Conservation (phyloP, 2,888 invertebrate genomes). For the Sinohyriopsis cumingii region DNA sequence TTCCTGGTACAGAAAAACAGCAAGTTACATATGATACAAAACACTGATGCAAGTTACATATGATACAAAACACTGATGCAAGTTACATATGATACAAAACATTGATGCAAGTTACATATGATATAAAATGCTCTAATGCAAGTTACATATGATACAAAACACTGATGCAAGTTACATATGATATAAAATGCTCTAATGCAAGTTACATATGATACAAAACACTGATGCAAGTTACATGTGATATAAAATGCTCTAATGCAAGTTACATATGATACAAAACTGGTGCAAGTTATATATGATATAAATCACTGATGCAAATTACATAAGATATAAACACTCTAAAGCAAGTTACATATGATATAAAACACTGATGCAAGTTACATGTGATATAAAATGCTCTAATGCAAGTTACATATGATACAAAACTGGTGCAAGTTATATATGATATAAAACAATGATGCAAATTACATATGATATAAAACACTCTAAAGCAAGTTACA, state of each 20-base stretch:
- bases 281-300: neutral
- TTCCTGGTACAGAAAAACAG: conserved; percentile 75
- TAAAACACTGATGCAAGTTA: neutral
- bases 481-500: too few relatives aligned
- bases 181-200: too few relatives aligned
- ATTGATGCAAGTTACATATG: neutral
- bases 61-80: neutral
- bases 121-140: neutral
- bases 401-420: too few relatives aligned
- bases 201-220: too few relatives aligned
- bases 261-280: too few relatives aligned
- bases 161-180: neutral
- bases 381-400: neutral
- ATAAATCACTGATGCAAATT: neutral
- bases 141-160: neutral
- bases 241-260: neutral
- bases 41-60: neutral
- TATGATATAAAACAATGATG: neutral
- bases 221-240: too few relatives aligned
- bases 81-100: neutral
- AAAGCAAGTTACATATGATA: neutral
- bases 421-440: too few relatives aligned
- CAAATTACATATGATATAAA: too few relatives aligned
- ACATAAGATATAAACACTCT: neutral
- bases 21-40: neutral